phyloP scores from a whole-genome alignment of 2,888 invertebrate genomes.

The Callosobruchus maculatus region DNA sequence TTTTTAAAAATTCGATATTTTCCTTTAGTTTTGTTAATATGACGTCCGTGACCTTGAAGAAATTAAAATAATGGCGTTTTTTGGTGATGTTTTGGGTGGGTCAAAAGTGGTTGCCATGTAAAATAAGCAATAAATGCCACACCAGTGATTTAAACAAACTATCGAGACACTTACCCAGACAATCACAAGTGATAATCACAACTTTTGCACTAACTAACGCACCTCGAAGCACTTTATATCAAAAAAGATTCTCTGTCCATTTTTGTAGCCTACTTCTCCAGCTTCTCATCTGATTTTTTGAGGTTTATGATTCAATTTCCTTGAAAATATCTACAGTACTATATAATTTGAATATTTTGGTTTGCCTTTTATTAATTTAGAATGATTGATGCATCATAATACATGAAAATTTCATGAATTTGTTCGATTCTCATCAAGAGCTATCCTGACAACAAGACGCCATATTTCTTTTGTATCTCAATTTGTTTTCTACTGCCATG shows the following conservation, averaged over 20 bases:
- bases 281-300: constrained; percentile 14
- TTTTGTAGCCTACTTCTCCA: constrained; percentile 24
- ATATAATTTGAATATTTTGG: constrained; percentile 13
- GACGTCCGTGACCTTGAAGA: constrained; percentile 45
- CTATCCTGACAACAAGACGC: constrained; percentile 46
- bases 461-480: constrained; percentile 38
- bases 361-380: constrained; percentile 33
- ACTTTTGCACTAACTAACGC: constrained; percentile 23
- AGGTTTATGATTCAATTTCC: constrained; percentile 21
- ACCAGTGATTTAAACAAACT: constrained; percentile 20
- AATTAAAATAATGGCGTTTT: constrained; percentile 34
- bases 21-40: constrained; percentile 22
- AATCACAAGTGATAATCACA: constrained; percentile 22
- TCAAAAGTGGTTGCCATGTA: constrained; percentile 27
- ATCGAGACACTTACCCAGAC: constrained; percentile 35
- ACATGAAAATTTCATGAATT: constrained; percentile 44
- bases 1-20: constrained; percentile 15
- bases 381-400: constrained; percentile 44
- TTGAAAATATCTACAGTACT: constrained; percentile 24
- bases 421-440: constrained; percentile 34
- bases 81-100: constrained; percentile 37
- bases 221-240: constrained; percentile 17
- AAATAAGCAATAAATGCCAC: constrained; percentile 18
- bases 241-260: constrained; percentile 20
- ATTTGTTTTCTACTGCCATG: constrained; percentile 14